These are phyloP conservation scores for Diplogasteroides magnus DNA, from an alignment of 1,140 invertebrate genomes.

Conservation along the genomic window DNA sequence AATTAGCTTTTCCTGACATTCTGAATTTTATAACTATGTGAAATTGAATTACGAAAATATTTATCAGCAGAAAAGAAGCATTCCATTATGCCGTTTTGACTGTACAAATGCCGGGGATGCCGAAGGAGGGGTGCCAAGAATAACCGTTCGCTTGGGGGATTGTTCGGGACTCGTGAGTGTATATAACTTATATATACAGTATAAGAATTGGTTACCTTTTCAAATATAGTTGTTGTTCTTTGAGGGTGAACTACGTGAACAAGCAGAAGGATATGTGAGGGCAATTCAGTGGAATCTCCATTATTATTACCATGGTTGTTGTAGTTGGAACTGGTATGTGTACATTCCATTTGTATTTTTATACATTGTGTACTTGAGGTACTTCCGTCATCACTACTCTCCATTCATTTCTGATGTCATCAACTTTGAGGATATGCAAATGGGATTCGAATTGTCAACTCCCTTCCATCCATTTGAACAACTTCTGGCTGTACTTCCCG, in stretches of 20 bases:
- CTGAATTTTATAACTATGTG: too few relatives aligned
- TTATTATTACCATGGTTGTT: slow-evolving; percentile 92
- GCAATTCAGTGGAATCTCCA: slow-evolving; percentile 92
- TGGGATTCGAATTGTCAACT: slow-evolving; percentile 72
- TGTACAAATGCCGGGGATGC: too few relatives aligned
- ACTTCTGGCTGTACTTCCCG: slow-evolving; percentile 81
- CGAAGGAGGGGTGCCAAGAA: too few relatives aligned
- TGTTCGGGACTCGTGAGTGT: too few relatives aligned
- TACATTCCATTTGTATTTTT: background rate
- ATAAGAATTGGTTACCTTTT: too few relatives aligned
- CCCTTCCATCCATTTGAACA: slow-evolving; percentile 93
- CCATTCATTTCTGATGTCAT: slow-evolving; percentile 89
- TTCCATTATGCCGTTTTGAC: too few relatives aligned
- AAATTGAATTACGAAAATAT: too few relatives aligned
- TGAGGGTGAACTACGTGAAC: slow-evolving; percentile 71
- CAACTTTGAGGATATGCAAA: slow-evolving; percentile 64
- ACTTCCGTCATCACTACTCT: slow-evolving; percentile 88
- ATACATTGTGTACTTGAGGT: slow-evolving; percentile 48
- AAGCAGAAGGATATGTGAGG: slow-evolving; percentile 78
- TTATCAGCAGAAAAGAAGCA: too few relatives aligned
- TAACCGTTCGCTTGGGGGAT: too few relatives aligned
- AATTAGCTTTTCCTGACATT: too few relatives aligned
- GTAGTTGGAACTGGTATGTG: slow-evolving; percentile 88
- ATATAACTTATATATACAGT: too few relatives aligned
- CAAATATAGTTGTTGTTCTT: too few relatives aligned